A percentile compares a stretch with the other conserved stretches of the same genome.
phyloP scores from a whole-genome alignment of 2,113 vertebrate species.

The Pontoporia blainvillei region DNA sequence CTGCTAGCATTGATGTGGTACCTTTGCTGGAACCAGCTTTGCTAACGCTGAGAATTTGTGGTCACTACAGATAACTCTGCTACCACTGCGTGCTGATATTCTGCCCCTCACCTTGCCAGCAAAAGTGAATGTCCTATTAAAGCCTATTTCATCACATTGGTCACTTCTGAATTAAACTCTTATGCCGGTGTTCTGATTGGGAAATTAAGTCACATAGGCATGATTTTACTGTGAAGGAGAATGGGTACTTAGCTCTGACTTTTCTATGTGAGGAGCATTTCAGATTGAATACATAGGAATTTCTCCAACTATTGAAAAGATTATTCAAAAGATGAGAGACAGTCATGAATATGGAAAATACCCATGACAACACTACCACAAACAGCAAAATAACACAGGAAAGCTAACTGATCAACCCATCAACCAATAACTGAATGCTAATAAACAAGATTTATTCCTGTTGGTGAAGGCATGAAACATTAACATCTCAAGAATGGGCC shows the following conservation, averaged over 20 bases:
- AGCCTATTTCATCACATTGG: neutral
- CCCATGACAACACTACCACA: neutral
- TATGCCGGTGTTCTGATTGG: neutral
- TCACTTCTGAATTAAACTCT: neutral
- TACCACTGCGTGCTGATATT: neutral
- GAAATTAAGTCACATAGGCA: neutral
- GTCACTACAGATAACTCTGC: neutral
- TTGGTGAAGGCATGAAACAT: neutral
- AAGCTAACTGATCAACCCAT: neutral
- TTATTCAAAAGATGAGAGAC: neutral
- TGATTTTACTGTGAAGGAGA: neutral
- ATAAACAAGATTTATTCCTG: neutral
- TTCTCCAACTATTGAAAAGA: neutral
- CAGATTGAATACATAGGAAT: neutral
- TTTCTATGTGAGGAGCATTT: neutral
- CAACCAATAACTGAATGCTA: neutral
- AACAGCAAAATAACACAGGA: neutral
- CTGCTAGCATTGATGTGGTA: fast-evolving
- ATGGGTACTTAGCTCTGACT: neutral
- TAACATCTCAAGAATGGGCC: neutral
- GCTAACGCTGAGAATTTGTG: neutral
- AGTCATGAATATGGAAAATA: neutral
- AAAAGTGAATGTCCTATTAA: neutral
- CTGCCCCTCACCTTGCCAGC: neutral
- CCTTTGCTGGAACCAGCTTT: neutral